phyloP scores from a whole-genome alignment of 2,888 invertebrate genomes.

The Dryadula phaetusa region DNA sequence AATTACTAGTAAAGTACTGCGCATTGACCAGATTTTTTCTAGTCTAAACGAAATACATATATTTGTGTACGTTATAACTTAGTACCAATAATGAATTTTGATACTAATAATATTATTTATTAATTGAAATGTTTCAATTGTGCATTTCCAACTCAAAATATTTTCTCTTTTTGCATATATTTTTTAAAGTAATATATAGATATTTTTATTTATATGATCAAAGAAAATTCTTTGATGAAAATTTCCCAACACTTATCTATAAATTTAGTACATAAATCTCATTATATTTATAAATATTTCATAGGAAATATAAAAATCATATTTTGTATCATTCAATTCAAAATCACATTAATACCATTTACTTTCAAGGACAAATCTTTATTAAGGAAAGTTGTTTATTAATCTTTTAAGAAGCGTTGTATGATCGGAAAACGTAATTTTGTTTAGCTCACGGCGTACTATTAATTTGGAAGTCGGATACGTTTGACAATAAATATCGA shows the following conservation, averaged over 20 bases:
- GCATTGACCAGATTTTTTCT: background rate
- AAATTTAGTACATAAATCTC: background rate
- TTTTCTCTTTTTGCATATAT: too few relatives aligned
- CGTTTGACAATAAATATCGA: background rate
- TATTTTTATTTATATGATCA: too few relatives aligned
- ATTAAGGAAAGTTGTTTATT: background rate
- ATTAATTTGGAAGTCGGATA: background rate
- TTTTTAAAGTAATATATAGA: background rate
- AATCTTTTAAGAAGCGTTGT: background rate
- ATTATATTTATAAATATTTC: background rate
- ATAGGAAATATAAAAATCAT: background rate
- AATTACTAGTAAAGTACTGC: background rate
- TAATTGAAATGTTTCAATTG: too few relatives aligned
- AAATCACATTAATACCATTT: conserved; percentile 1
- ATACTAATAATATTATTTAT: too few relatives aligned
- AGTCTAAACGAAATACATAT: too few relatives aligned
- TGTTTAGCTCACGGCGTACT: background rate
- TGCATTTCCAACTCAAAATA: too few relatives aligned
- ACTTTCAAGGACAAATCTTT: conserved; percentile 16
- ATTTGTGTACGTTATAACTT: too few relatives aligned
- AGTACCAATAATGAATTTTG: too few relatives aligned
- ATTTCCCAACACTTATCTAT: background rate
- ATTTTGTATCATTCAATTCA: background rate
- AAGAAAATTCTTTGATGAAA: background rate
- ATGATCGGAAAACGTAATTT: background rate